Conservation (phyloP, 2,888 invertebrate genomes). For the Ophion ventricosus region DNA sequence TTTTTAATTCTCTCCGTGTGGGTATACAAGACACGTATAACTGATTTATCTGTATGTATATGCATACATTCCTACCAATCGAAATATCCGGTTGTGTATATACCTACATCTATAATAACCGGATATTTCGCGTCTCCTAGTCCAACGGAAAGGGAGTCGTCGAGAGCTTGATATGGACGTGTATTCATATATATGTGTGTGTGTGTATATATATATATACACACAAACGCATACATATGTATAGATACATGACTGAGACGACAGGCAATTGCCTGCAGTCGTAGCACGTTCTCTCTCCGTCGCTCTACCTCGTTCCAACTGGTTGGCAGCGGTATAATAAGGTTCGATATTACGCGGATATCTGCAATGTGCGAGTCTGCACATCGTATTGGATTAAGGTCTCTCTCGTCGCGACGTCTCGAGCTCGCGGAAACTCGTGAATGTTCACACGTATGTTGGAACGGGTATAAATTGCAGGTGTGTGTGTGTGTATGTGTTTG, state of each 20-base stretch:
- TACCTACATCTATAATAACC: conserved; percentile 40
- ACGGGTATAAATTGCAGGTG: background rate
- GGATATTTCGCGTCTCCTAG: conserved; percentile 68
- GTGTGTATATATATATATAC: background rate
- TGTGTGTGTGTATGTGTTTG: too few relatives aligned
- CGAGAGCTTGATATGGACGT: background rate
- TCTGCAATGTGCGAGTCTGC: conserved; percentile 34
- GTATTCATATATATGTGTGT: background rate
- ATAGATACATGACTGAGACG: conserved; percentile 30
- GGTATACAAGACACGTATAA: background rate
- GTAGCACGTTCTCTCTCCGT: background rate
- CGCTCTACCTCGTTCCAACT: conserved; percentile 42
- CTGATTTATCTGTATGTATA: conserved; percentile 1
- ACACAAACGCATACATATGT: background rate
- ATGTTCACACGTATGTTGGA: conserved; percentile 23
- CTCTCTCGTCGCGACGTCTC: conserved; percentile 53
- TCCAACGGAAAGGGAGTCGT: conserved; percentile 19
- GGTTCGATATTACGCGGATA: conserved; percentile 52
- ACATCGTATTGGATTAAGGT: conserved; percentile 49
- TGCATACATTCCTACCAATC: conserved; percentile 4
- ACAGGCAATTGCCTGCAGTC: conserved; percentile 53
- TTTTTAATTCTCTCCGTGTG: too few relatives aligned
- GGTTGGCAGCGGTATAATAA: conserved; percentile 54
- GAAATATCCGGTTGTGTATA: conserved; percentile 35
- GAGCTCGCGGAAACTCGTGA: conserved; percentile 54